Evolutionary conservation across 1,140 invertebrate genomes (phyloP), one percentile per base, ranked within the genome.

Genomic region (Archegozetes longisetosus): DNA sequence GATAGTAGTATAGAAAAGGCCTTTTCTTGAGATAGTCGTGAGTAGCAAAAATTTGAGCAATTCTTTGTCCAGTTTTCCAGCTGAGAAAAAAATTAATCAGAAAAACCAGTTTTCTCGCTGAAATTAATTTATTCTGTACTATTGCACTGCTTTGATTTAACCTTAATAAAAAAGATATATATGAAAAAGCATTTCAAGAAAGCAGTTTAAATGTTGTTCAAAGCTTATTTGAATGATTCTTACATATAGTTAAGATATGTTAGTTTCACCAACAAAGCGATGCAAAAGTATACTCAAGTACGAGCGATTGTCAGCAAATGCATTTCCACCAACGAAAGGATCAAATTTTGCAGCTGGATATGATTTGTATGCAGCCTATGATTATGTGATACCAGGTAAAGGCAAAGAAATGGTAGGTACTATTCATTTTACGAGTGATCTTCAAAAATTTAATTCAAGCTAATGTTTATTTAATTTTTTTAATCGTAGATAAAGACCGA

Each of bases 341-440:
- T 94, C 90, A 0, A 75, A 78, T 57, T 75, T 78, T 59, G 86
- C 94, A 48, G 93, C 92, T 62, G 93, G 93, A 25, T 89, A 82
- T 66, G 94, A 98, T 77, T 73, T 98, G 27, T 84, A 81, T 72
- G 90, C 87, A 84, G 93, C 93, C 6, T 89, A 93, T 69, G 82
- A 93, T 57, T 81, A 81, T 62, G 70, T 77, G 0, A 80, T 99
- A 17, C 87, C 88, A 24, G 80, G 88, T 0, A 77, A 78, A 62
- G 89, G 88, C 1, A 96, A 94, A 72, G 78, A 77, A 56, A 70
- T 97, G 2, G 80, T 57, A 55, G 14, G 28, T 22, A n/a, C 14
- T 14, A 47, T 47, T 47, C 14, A 14, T 47, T 14, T 47, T 57
- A 25, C 48, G 13, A 50, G n/a, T n/a, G 24, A 23, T 48, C 23